Conservation (phyloP, 2,797 vertebrate genomes). For the Mormyrops boulengeri region DNA sequence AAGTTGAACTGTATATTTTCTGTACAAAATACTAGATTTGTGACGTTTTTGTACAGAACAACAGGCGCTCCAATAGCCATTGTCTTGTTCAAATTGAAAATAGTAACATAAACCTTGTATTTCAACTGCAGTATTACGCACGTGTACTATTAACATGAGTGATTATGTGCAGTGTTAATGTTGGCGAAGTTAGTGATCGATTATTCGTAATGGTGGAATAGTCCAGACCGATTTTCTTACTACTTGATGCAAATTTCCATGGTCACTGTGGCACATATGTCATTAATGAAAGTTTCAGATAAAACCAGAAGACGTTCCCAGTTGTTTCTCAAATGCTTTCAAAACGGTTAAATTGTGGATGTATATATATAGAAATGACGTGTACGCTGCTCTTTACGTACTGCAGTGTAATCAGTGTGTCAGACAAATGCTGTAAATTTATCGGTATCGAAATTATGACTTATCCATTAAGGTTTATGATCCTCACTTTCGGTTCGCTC, state of each 20-base stretch:
- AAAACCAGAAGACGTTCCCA: not conserved
- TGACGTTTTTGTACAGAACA: not conserved
- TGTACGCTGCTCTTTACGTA: conserved; percentile 61
- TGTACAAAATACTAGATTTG: not conserved
- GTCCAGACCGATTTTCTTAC: not conserved
- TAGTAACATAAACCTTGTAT: not conserved
- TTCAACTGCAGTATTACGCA: not conserved
- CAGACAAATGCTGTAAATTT: not conserved
- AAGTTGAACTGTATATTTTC: not conserved
- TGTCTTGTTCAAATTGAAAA: not conserved
- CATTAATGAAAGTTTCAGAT: not conserved
- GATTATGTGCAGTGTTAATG: not conserved
- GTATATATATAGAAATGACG: conserved; percentile 63
- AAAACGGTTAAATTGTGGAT: not conserved
- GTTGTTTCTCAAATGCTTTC: not conserved
- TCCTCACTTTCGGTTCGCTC: not conserved
- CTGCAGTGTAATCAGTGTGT: not conserved
- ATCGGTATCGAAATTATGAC: not conserved
- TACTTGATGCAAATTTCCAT: not conserved
- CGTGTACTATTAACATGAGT: not conserved
- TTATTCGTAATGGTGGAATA: not conserved
- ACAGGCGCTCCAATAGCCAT: not conserved
- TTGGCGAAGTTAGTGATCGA: not conserved
- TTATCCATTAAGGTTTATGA: conserved; percentile 6
- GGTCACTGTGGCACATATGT: not conserved